A percentile compares a stretch with the other conserved stretches of the same genome.
These are phyloP conservation scores for Cryptoleucopteryx plumbea DNA, from an alignment of 2,113 vertebrate genomes.

Conservation along the genomic window DNA sequence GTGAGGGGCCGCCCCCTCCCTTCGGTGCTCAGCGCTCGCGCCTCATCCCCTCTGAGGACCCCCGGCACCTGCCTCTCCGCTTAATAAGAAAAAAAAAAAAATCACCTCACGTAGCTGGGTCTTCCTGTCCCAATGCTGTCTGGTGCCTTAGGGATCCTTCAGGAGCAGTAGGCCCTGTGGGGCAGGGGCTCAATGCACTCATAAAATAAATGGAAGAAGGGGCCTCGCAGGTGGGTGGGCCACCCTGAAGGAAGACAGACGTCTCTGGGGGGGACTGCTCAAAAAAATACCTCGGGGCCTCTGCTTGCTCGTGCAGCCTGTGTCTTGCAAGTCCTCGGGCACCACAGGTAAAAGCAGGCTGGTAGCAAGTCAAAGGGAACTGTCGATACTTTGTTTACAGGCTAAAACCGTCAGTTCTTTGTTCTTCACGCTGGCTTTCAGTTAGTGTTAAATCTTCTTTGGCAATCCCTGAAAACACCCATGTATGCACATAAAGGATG, in stretches of 20 bases:
- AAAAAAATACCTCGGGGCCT: neutral
- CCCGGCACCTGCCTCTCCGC: accelerated
- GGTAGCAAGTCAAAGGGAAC: neutral
- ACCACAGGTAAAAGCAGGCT: neutral
- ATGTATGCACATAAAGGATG: accelerated
- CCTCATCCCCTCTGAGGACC: accelerated
- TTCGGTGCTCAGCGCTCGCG: accelerated
- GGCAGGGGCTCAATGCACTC: accelerated
- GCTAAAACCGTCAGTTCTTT: no score
- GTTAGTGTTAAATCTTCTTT: neutral
- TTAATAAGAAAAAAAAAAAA: no score
- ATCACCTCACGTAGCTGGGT: accelerated
- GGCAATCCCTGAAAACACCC: no score
- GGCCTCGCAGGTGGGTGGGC: neutral
- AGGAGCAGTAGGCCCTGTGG: no score
- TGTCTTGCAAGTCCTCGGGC: no score
- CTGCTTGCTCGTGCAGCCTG: accelerated
- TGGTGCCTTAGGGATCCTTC: no score
- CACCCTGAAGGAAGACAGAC: no score
- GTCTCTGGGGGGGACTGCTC: accelerated
- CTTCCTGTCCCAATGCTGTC: no score
- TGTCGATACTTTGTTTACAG: no score
- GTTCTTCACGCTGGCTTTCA: accelerated
- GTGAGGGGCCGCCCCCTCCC: accelerated
- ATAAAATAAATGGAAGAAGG: accelerated